Percentiles rank a stretch among this genome's conserved stretches.
These are phyloP conservation scores for Galeruca laticollis DNA, from an alignment of 2,888 invertebrate species.

Conservation along the genomic window DNA sequence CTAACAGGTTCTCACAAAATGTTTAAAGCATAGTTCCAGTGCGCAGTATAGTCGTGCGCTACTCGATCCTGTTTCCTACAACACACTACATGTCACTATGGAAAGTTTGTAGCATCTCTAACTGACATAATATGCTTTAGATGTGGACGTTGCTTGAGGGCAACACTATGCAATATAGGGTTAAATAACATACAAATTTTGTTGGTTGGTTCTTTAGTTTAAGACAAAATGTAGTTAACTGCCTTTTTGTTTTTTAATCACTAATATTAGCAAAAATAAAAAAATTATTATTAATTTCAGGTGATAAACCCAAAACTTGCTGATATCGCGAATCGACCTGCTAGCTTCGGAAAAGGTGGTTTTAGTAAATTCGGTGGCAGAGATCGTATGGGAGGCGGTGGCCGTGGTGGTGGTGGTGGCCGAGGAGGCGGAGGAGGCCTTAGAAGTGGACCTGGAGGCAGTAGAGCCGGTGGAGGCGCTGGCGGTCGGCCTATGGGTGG, in stretches of 20 bases:
- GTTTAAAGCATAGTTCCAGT: too few species aligned
- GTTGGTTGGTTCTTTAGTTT: too few species aligned
- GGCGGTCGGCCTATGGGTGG: constrained; percentile 52
- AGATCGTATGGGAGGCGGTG: constrained; percentile 25
- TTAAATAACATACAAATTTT: too few species aligned
- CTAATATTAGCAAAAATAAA: too few species aligned
- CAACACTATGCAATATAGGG: too few species aligned
- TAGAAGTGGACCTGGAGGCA: constrained; percentile 63
- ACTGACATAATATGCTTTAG: too few species aligned
- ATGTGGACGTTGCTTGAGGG: too few species aligned
- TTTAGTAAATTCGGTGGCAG: constrained; percentile 62
- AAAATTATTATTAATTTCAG: constrained; percentile 67
- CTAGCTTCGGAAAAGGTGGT: constrained; percentile 70
- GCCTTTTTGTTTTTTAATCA: background rate
- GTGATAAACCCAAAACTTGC: constrained; percentile 87
- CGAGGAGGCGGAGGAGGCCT: constrained; percentile 59
- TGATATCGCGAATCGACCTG: constrained; percentile 78
- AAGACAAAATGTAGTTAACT: background rate
- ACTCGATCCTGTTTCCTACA: too few species aligned
- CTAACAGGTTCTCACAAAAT: too few species aligned
- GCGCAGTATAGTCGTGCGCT: too few species aligned
- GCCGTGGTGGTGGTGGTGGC: constrained; percentile 29
- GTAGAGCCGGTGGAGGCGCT: constrained; percentile 65
- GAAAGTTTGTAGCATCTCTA: too few species aligned
- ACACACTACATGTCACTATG: too few species aligned